These are phyloP conservation scores for Sarcophaga caerulescens DNA, from an alignment of 2,888 invertebrate genomes.

Conservation along the genomic window DNA sequence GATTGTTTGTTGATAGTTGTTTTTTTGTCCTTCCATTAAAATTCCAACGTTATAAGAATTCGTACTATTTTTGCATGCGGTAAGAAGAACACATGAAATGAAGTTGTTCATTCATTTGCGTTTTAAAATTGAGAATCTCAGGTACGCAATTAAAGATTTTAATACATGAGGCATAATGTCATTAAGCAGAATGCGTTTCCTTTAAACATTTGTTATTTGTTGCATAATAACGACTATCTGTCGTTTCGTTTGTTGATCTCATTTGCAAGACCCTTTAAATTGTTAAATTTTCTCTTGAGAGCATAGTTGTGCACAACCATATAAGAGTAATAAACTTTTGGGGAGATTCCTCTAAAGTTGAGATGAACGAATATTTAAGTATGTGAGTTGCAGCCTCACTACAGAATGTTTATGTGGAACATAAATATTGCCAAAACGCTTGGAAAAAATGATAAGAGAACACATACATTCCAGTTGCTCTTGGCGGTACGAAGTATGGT, in stretches of 20 bases:
- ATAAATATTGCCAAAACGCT: not conserved
- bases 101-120: not conserved
- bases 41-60: too few species aligned
- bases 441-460: conserved; percentile 10
- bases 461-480: not conserved
- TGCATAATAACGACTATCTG: conserved; percentile 24
- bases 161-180: conserved; percentile 45
- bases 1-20: conserved; percentile 9
- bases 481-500: not conserved
- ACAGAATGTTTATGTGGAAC: not conserved
- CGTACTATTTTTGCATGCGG: too few species aligned
- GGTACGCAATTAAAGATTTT: conserved; percentile 51
- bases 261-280: conserved; percentile 33
- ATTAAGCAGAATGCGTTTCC: conserved; percentile 37
- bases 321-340: conserved; percentile 41
- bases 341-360: conserved; percentile 16
- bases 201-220: conserved; percentile 46
- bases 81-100: too few species aligned
- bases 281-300: not conserved
- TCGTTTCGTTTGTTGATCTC: conserved; percentile 11
- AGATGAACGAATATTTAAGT: not conserved
- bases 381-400: too few species aligned
- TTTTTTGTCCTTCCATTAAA: not conserved
- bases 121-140: conserved; percentile 49
- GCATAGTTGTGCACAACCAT: not conserved